phyloP scores from a whole-genome alignment of 2,888 invertebrate species.

The Aethes cnicana region DNA sequence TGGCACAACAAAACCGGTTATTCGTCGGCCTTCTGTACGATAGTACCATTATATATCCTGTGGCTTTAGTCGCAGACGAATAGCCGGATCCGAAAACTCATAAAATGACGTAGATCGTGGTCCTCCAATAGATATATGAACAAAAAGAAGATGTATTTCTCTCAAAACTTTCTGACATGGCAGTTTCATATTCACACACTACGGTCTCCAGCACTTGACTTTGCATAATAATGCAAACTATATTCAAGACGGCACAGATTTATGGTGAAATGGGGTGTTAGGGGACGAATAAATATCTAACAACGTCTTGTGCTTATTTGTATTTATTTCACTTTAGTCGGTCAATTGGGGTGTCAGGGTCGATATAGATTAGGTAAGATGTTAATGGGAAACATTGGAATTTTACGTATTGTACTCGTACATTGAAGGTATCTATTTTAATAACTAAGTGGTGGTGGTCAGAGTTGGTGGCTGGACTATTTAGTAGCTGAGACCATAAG shows the following conservation, averaged over 20 bases:
- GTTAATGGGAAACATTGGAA: no score
- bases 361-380: no score
- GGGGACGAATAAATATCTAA: conserved; percentile 61
- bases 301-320: conserved; percentile 46
- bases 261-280: conserved; percentile 55
- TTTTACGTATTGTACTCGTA: no score
- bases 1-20: no score
- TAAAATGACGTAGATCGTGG: neutral
- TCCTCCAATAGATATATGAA: conserved; percentile 17
- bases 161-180: conserved; percentile 43
- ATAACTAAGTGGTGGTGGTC: no score
- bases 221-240: conserved; percentile 73
- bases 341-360: no score
- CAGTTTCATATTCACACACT: conserved; percentile 49
- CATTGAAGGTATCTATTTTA: no score
- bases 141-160: conserved; percentile 35
- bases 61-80: neutral
- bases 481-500: no score
- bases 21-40: no score
- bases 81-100: neutral
- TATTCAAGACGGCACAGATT: conserved; percentile 66
- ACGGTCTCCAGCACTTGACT: conserved; percentile 55
- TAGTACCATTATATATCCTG: no score
- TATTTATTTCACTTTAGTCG: conserved; percentile 39
- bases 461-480: no score